Conservation (phyloP, 35 echinoderm and acorn worm genomes). For the Hemicentrotus pulcherrimus region DNA sequence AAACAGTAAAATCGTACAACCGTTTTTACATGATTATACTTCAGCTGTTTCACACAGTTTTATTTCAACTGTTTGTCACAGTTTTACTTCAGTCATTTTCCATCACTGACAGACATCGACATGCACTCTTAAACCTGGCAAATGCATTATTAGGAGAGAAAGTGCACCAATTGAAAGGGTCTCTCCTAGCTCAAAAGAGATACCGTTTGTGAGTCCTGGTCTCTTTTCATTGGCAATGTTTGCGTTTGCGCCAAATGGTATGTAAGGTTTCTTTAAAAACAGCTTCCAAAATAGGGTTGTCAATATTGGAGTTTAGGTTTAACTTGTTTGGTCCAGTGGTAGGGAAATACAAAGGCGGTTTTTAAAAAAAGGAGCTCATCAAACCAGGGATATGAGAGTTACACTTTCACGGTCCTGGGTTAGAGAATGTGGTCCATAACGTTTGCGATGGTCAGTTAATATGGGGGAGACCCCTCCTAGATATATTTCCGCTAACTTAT, state of each 20-base stretch:
- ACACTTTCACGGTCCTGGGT: not conserved
- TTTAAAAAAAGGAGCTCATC: not conserved
- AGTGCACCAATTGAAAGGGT: not conserved
- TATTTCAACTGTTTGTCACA: too few species aligned
- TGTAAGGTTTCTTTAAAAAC: not conserved
- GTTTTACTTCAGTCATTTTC: too few species aligned
- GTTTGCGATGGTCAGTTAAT: too few species aligned
- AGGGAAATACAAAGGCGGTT: not conserved
- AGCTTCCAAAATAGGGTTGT: not conserved
- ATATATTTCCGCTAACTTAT: too few species aligned
- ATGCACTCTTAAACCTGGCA: not conserved
- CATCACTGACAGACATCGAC: not conserved
- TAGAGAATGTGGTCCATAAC: too few species aligned
- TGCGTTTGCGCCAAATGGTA: not conserved
- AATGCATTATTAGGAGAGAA: not conserved
- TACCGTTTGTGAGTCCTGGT: not conserved
- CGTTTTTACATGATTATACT: too few species aligned
- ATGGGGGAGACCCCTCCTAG: too few species aligned
- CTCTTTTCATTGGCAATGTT: not conserved
- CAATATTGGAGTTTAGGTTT: not conserved
- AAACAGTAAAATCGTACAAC: too few species aligned
- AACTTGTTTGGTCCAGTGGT: not conserved
- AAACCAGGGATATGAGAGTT: too few species aligned
- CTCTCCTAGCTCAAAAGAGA: not conserved
- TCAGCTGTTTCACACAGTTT: too few species aligned